Evolutionary conservation across 1,140 invertebrate species (phyloP), one percentile per base, ranked within the genome.

Genomic region (Drosophila obscura): DNA sequence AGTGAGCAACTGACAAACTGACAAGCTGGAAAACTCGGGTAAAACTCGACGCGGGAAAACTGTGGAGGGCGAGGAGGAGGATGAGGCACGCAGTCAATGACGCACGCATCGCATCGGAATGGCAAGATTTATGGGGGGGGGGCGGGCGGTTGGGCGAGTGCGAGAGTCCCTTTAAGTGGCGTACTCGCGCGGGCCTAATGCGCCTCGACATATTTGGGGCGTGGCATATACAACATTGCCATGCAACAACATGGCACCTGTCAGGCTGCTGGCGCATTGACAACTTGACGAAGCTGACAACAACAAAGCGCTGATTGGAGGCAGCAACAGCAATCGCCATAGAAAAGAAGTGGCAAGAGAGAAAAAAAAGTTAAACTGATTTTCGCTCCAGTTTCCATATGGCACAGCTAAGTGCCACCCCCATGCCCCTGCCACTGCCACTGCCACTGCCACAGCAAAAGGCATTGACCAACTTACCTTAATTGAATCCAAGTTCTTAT

Each of bases 401-500:
- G 43, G 22, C 50, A 51, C 50, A 41, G 11, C 11, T 35, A 9
- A 9, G 31, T 39, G 35, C 26, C 60, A 53, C 60, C 24, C 15
- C 11, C 16, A 0, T 0, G n/a, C 19, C 4, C 5, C 6, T 22
- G 6, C n/a, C 7, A 2, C 0, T 0, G 1, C 28, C n/a, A 5
- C 6, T 22, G 6, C n/a, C 7, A 2, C 0, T 0, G 1, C 28
- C n/a, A 5, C 11, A n/a, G 26, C 19, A 15, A 46, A 62, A 62
- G 68, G 51, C 68, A 72, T 72, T 72, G 68, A 72, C 68, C 68
- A 60, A 72, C 55, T 72, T 72, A 72, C 65, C 59, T 57, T 66
- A 83, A 79, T 84, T 82, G 61, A 82, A 74, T 71, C 74, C 53
- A 55, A 59, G 43, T 46, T 71, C 68, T 72, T 72, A 72, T 72